A percentile compares a stretch with the other conserved stretches of the same genome.
Evolutionary conservation across 1,140 invertebrate species (phyloP).

Genomic region (Caenorhabditis latens): DNA sequence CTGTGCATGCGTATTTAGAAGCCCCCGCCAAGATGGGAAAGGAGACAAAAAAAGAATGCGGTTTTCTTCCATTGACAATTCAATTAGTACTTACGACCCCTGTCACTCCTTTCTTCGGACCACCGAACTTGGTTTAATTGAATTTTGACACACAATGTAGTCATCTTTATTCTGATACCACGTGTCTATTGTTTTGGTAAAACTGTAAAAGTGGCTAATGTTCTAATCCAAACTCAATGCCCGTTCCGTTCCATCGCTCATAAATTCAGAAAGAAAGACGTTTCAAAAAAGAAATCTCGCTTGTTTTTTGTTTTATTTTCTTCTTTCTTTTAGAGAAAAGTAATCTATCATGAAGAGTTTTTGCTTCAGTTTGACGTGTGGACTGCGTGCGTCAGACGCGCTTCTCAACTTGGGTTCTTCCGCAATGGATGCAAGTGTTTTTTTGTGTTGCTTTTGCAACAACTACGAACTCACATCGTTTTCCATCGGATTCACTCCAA

Average conservation of each 20-base stretch:
- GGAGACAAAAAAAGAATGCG: background rate
- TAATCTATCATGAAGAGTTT: slow-evolving; percentile 35
- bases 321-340: slow-evolving; percentile 10
- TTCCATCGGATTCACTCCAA: slow-evolving; percentile 90
- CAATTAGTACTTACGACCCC: slow-evolving; percentile 54
- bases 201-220: too few species aligned
- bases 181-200: background rate
- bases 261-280: background rate
- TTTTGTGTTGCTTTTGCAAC: slow-evolving; percentile 47
- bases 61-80: slow-evolving; percentile 23
- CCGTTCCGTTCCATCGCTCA: too few species aligned
- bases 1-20: background rate
- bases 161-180: background rate
- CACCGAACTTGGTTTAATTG: slow-evolving; percentile 37
- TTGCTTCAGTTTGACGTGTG: slow-evolving; percentile 46
- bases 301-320: slow-evolving; percentile 43
- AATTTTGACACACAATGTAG: slow-evolving; percentile 8
- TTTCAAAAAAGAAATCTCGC: background rate
- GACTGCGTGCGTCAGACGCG: slow-evolving; percentile 26
- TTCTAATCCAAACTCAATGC: too few species aligned
- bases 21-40: background rate
- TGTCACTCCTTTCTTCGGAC: slow-evolving; percentile 30
- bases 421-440: slow-evolving; percentile 34
- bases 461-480: slow-evolving; percentile 79
- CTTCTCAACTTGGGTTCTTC: slow-evolving; percentile 5